Conservation (phyloP, 2,888 invertebrate species). For the Peribatodes rhomboidaria region DNA sequence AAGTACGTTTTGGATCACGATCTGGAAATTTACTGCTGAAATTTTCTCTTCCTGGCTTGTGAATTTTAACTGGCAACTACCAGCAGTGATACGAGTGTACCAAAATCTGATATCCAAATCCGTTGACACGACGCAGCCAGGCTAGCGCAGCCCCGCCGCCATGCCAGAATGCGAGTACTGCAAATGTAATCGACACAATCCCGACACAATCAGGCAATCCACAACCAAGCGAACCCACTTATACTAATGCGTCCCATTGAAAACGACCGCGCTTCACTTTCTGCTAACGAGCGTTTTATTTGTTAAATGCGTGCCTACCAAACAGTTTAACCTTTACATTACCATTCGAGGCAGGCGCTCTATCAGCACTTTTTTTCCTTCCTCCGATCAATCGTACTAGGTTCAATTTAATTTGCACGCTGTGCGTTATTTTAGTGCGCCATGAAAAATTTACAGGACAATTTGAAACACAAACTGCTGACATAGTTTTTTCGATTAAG, state of each 20-base stretch:
- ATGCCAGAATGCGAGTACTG: slow-evolving; percentile 32
- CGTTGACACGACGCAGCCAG: not conserved
- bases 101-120: not conserved
- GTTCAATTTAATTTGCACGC: slow-evolving; percentile 20
- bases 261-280: slow-evolving; percentile 59
- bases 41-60: no score
- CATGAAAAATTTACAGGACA: slow-evolving; percentile 15
- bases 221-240: slow-evolving; percentile 64
- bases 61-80: not conserved
- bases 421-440: slow-evolving; percentile 1
- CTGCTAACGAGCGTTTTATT: slow-evolving; percentile 65
- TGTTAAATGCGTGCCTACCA: slow-evolving; percentile 55
- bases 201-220: slow-evolving; percentile 68
- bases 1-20: no score
- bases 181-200: slow-evolving; percentile 67
- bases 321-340: slow-evolving; percentile 42
- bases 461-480: not conserved
- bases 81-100: not conserved
- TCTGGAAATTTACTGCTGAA: no score
- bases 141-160: not conserved
- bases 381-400: slow-evolving; percentile 21
- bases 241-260: slow-evolving; percentile 74
- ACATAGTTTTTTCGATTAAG: no score
- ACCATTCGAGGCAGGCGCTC: slow-evolving; percentile 36
- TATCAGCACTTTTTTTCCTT: slow-evolving; percentile 27